A percentile compares a stretch with the other conserved stretches of the same genome.
These are phyloP conservation scores for Oryzaephilus surinamensis DNA, from an alignment of 1,140 invertebrate genomes.

Conservation along the genomic window DNA sequence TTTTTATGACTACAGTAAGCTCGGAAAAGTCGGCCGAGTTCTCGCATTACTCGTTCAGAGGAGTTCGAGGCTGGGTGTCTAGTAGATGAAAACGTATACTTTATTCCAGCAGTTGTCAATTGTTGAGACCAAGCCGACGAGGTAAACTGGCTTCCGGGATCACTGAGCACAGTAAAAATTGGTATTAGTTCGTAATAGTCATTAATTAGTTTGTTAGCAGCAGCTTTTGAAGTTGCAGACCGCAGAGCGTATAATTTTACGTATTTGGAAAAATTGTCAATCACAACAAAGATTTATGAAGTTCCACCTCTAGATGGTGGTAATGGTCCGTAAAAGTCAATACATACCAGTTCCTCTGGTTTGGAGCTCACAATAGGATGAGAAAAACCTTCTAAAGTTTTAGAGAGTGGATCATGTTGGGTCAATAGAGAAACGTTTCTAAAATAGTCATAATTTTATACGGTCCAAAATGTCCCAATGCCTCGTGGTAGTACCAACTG, in stretches of 20 bases:
- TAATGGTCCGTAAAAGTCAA: constrained; percentile 30
- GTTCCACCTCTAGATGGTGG: constrained; percentile 14
- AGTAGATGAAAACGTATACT: constrained; percentile 20
- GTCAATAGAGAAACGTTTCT: constrained; percentile 23
- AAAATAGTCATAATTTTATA: constrained; percentile 27
- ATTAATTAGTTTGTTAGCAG: constrained; percentile 11
- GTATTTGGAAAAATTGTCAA: constrained; percentile 30
- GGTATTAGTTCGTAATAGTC: constrained; percentile 13
- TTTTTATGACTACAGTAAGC: constrained; percentile 1
- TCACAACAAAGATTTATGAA: constrained; percentile 25
- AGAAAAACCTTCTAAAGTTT: not conserved
- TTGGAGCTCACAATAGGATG: constrained; percentile 13
- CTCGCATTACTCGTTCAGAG: constrained; percentile 2
- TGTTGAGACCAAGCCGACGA: constrained; percentile 12
- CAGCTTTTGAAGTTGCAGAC: constrained; percentile 16
- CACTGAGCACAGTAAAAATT: constrained; percentile 10
- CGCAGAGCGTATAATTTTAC: constrained; percentile 27
- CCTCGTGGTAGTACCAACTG: constrained; percentile 22
- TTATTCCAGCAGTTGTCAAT: constrained; percentile 15
- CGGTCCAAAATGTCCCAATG: constrained; percentile 29
- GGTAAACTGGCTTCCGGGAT: constrained; percentile 20
- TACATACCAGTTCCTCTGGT: constrained; percentile 23
- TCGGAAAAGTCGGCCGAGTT: constrained; percentile 2
- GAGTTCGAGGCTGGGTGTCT: constrained; percentile 6
- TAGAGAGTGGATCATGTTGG: constrained; percentile 14